These are phyloP conservation scores for Stercorarius parasiticus DNA, from an alignment of 2,113 vertebrate species.

Conservation along the genomic window DNA sequence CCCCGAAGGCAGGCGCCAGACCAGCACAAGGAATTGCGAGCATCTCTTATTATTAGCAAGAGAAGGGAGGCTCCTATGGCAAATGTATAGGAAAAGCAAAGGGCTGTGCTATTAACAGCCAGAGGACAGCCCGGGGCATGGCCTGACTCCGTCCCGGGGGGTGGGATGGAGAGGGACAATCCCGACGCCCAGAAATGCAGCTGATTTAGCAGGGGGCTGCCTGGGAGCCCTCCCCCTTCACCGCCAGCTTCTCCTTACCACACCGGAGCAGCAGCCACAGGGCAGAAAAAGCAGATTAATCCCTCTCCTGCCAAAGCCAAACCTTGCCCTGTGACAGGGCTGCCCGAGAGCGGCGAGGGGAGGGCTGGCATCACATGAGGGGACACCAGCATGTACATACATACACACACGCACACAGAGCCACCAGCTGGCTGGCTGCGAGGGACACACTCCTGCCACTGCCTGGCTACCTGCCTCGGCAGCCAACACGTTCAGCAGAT, in stretches of 20 bases:
- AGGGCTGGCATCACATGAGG: background rate
- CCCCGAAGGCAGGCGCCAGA: background rate
- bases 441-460: background rate
- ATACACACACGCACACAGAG: background rate
- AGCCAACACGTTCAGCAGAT: background rate
- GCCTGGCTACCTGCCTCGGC: background rate
- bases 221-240: background rate
- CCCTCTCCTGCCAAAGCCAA: too few species aligned
- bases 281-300: background rate
- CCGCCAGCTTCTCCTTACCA: background rate
- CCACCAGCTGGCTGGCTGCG: background rate
- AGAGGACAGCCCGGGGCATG: background rate
- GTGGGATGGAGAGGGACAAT: background rate
- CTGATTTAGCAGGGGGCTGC: background rate
- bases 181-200: fast-evolving
- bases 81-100: background rate
- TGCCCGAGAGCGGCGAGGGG: fast-evolving
- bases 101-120: background rate
- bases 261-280: background rate
- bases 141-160: background rate
- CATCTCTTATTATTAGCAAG: slow-evolving; percentile 25
- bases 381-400: background rate
- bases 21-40: slow-evolving; percentile 25
- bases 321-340: background rate
- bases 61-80: background rate